Evolutionary conservation across 2,113 vertebrate species (phyloP), one percentile per base, ranked within the genome.

Genomic region (Thunnus maccoyii): DNA sequence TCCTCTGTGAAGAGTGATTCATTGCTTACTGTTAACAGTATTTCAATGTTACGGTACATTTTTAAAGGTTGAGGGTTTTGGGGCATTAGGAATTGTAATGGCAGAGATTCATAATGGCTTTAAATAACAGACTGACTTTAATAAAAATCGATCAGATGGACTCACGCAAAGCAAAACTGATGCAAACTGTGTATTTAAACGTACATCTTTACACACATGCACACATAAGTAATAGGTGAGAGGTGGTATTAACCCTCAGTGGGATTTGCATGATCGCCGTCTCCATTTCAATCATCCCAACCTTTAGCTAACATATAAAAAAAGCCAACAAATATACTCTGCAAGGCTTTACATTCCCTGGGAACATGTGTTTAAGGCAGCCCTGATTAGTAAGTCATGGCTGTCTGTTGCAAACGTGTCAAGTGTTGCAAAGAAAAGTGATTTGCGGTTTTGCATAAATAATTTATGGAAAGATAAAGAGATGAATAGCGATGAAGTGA

Each of bases 391-490:
- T 27, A 41, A 44, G 83, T 62, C 30, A 16, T 5, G 2, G 46
- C 44, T 3, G 44, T 25, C 25, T 9, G 48, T 69, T 71, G 52
- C 61, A n/a, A 14, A 48, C 30, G 44, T 69, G 69, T 76, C 73
- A 65, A 86, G 50, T 73, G 70, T 32, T 55, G 76, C 69, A 71
- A 67, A 64, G 76, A 66, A 30, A 66, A 78, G 72, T 70, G 80
- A 75, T 79, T 67, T 76, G 81, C 41, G 81, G 71, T 73, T 82
- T 82, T 2, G 32, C 74, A 86, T 91, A 32, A 76, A 84, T 91
- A 86, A 91, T 90, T 90, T 63, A 92, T 68, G 76, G 16, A 3
- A 47, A 44, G 56, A 86, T 80, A 78, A 65, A 86, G 83, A 68
- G 73, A 80, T 79, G 86, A 87, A 82, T 63, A 77, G 71, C 32